Base-by-base conservation (phyloP, 1,140 invertebrate genomes). In the Tachypleus tridentatus region DNA sequence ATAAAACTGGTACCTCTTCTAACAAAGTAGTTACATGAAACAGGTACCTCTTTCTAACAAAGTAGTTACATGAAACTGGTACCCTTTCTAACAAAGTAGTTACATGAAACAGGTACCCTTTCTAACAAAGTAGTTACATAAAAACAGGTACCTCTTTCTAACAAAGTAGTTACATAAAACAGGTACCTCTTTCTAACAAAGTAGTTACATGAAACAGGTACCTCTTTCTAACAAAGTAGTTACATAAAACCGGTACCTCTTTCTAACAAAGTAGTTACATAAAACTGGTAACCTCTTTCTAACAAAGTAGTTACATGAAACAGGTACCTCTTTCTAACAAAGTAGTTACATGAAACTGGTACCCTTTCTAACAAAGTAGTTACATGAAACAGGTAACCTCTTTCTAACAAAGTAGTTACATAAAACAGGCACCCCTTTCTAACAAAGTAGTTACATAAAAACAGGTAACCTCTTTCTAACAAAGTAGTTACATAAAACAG, bases 401-500 rank as follows among this genome's bases (percentile, higher is more conserved):
- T 64, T n/a, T n/a, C n/a, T n/a, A n/a, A n/a, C 29, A 29, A 29
- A 29, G 29, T 29, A 29, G 50, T 61, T 60, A 67, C 62, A 65
- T 65, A 51, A 66, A 51, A 61, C 53, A n/a, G 29, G 47, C 56
- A 61, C 63, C 61, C 92, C 87, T 64, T n/a, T n/a, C n/a, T n/a
- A n/a, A n/a, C 29, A 29, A 29, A 29, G 29, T 29, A 29, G 50
- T 61, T 60, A 67, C 62, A 65, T 65, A n/a, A 51, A 66, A 51
- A 61, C 53, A n/a, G 29, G 47, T 58, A n/a, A 61, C 63, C 61
- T 93, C 87, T 64, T n/a, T n/a, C n/a, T n/a, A n/a, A n/a, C 29
- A 29, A 29, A 29, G 29, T 29, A 29, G 50, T 61, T 60, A 67
- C 62, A 65, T 65, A 51, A 66, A 51, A 61, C 53, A n/a, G 29